Evolutionary conservation across 1,140 invertebrate genomes (phyloP).

Genomic region (Aphaenogaster rudis): DNA sequence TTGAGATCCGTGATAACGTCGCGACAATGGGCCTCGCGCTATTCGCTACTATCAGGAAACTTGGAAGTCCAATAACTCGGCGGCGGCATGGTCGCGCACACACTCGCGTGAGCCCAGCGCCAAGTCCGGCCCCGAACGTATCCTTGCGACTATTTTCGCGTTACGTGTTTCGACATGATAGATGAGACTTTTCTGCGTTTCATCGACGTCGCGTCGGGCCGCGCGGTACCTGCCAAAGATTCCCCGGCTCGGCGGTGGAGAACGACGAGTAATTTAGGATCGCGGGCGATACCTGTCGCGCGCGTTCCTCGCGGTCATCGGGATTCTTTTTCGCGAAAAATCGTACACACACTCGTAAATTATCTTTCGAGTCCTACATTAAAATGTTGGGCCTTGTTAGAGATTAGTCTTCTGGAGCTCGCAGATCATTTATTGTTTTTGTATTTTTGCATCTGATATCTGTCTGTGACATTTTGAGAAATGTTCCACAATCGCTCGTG

Average conservation of each 20-base stretch:
- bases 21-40: background rate
- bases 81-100: constrained; percentile 54
- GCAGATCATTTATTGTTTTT: background rate
- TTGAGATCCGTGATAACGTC: constrained; percentile 12
- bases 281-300: constrained; percentile 73
- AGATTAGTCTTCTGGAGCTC: background rate
- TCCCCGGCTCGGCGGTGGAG: constrained; percentile 63
- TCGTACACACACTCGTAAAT: background rate
- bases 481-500: background rate
- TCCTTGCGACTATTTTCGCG: constrained; percentile 85
- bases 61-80: constrained; percentile 54
- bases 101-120: constrained; percentile 55
- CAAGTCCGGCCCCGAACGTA: constrained; percentile 78
- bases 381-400: background rate
- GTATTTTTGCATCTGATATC: background rate
- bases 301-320: background rate
- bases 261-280: constrained; percentile 78
- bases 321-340: background rate
- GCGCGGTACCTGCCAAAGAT: constrained; percentile 77
- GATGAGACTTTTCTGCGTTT: constrained; percentile 84
- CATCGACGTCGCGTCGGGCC: constrained; percentile 76
- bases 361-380: background rate
- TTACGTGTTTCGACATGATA: constrained; percentile 83
- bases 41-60: constrained; percentile 43
- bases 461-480: background rate